Conservation (phyloP, 2,888 invertebrate species). For the Sicus ferrugineus region DNA sequence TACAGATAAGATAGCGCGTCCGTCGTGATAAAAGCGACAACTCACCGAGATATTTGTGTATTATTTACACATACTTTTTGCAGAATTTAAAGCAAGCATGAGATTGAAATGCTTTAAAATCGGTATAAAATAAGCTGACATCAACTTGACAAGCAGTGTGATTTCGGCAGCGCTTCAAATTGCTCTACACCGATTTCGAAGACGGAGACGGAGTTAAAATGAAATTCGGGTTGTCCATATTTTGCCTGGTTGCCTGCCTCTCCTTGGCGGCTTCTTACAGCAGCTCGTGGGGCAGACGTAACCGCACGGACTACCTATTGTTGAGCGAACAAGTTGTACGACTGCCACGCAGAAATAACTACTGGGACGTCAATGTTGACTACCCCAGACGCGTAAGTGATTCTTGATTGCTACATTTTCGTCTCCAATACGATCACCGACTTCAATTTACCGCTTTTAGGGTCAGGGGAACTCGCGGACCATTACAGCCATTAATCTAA, state of each 20-base stretch:
- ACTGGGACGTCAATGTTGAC: conserved; percentile 34
- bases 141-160: too few relatives aligned
- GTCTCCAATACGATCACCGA: background rate
- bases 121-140: too few relatives aligned
- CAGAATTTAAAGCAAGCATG: too few relatives aligned
- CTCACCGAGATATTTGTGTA: too few relatives aligned
- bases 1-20: too few relatives aligned
- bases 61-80: too few relatives aligned
- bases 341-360: conserved; percentile 30
- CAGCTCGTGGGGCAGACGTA: conserved; percentile 39
- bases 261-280: conserved; percentile 33
- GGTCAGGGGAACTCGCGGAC: conserved; percentile 36
- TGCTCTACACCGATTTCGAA: too few relatives aligned
- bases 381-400: conserved; percentile 43
- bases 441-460: background rate
- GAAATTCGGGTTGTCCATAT: conserved; percentile 1
- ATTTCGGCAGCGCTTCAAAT: too few relatives aligned
- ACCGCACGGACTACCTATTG: conserved; percentile 31
- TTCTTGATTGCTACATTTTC: background rate
- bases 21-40: too few relatives aligned
- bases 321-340: conserved; percentile 38
- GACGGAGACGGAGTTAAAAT: too few relatives aligned
- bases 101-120: too few relatives aligned
- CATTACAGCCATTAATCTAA: conserved; percentile 45
- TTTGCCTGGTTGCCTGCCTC: conserved; percentile 35